Evolutionary conservation across 2,888 invertebrate species (phyloP), one percentile per base, ranked within the genome.

Genomic region (Meandrusa payeni): DNA sequence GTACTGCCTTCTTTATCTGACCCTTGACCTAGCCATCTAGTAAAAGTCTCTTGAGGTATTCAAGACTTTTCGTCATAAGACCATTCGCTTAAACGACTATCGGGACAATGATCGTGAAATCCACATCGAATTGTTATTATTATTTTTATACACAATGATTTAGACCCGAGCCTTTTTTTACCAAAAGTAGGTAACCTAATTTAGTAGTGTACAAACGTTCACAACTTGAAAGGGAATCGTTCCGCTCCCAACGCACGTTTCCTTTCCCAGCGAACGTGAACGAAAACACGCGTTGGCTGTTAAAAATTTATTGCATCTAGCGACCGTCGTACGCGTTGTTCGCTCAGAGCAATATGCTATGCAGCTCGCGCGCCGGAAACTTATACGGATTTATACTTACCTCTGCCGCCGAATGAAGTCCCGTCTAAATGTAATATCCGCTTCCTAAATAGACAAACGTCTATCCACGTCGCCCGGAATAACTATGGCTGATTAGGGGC

Each of bases 391-490:
- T 80, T 79, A 82, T 81, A 77, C 76, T 69, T 75, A 76, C 81
- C 83, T 80, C 76, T 75, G 76, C 83, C 78, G 81, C 82, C 82
- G 82, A 86, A 85, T 81, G 86, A 76, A 83, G 80, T 76, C 76
- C 67, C 77, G 76, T 76, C 85, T 81, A 81, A 82, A 85, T 82
- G 83, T 83, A 81, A 85, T 86, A 83, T 87, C 87, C 87, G 86
- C 79, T 87, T 87, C 87, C 87, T 86, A 87, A 87, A 86, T 85
- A 85, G 86, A 83, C 81, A 80, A 82, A 78, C 82, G 86, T 78
- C 80, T 79, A 85, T 79, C 80, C 72, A 69, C 73, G 76, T 69
- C 76, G 85, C 81, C 76, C 72, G 68, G 86, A 86, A 87, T 87
- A 85, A 81, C 80, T 83, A 80, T 76, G 64, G 73, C 59, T 77